Evolutionary conservation across 2,888 invertebrate species (phyloP), one percentile per base, ranked within the genome.

Genomic region (Oscheius sp.): DNA sequence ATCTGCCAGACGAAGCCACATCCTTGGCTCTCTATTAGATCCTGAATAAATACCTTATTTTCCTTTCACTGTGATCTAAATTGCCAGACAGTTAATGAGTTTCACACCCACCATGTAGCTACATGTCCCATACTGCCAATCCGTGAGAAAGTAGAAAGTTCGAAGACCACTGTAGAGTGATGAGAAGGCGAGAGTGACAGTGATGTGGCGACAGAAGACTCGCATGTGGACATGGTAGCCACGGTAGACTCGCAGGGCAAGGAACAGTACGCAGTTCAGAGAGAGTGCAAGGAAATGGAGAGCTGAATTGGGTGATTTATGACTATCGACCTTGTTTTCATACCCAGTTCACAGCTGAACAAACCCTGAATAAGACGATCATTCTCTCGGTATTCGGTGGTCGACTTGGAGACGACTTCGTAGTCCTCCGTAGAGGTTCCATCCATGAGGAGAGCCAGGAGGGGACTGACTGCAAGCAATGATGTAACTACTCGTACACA

Each of bases 1-100:
- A 79, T 73, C 1, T 77, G 70, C 7, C 71, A 53, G 21, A 76
- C 75, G 73, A 78, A 78, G 3, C 68, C 71, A 57, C 80, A 80
- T n/a, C 42, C 51, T 5, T 48, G 10, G 29, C 76, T 74, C 51
- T 75, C 33, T 9, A 70, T 13, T 11, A 53, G 7, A 3, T 53
- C 37, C 70, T 70, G 58, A 57, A 73, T 48, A 21, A 21, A 21
- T 21, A 21, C 21, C 21, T 21, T 21, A 21, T 42, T 7, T 42
- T 42, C 7, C 42, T 5, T 42, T 5, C 42, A 5, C 7, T 42
- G 42, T 42, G 42, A 21, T 21, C 21, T 21, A 21, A 21, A 21
- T 21, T 21, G 21, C 21, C 21, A 21, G 21, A 21, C 21, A 21
- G 21, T 21, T 21, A 21, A 21, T 21, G 21, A 21, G 21, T 7